Percentiles rank a stretch among this genome's conserved stretches.
Conservation (phyloP, 1,140 invertebrate genomes). For the Artemia franciscana region DNA sequence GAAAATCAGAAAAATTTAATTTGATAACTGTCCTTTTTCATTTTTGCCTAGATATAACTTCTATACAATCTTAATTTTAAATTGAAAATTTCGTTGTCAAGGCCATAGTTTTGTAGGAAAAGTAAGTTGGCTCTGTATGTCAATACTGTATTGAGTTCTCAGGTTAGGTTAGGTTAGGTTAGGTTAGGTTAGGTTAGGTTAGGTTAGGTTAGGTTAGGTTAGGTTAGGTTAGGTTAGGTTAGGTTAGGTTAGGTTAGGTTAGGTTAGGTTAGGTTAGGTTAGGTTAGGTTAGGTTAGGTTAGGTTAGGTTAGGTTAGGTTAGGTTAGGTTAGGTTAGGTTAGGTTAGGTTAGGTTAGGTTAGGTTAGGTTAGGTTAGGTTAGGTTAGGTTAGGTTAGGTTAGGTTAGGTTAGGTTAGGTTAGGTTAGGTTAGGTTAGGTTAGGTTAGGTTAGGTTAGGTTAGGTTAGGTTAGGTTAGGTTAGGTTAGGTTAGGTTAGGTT, state of each 20-base stretch:
- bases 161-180: constrained; percentile 13
- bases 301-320: constrained; percentile 13
- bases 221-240: constrained; percentile 14
- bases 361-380: constrained; percentile 13
- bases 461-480: constrained; percentile 12
- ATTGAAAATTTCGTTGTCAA: no score
- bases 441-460: constrained; percentile 12
- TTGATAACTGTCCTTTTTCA: no score
- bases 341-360: constrained; percentile 13
- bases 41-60: no score
- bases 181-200: constrained; percentile 11
- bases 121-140: no score
- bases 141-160: constrained; percentile 15
- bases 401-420: constrained; percentile 13
- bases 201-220: constrained; percentile 14
- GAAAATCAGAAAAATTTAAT: no score
- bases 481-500: constrained; percentile 14
- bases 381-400: constrained; percentile 13
- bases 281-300: constrained; percentile 12
- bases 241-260: constrained; percentile 14
- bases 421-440: constrained; percentile 14
- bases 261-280: constrained; percentile 13
- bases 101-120: no score
- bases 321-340: constrained; percentile 13
- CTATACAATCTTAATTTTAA: no score